A percentile compares a stretch with the other conserved stretches of the same genome.
Conservation (phyloP, 2,797 vertebrate species). For the Diplodus puntazzo region DNA sequence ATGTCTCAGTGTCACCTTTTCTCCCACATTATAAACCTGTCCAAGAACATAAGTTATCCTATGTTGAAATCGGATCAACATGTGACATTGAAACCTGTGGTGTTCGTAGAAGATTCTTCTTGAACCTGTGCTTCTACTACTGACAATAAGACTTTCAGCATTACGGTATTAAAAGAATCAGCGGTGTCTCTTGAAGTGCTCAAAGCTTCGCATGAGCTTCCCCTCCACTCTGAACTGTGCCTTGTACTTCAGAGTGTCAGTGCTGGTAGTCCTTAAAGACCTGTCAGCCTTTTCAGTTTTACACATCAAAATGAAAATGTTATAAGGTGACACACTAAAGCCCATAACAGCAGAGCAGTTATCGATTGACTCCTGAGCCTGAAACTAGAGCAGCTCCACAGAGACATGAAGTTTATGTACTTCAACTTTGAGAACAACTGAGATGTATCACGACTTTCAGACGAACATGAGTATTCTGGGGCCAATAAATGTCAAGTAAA, state of each 20-base stretch:
- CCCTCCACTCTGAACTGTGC: background rate
- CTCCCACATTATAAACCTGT: background rate
- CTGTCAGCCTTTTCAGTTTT: background rate
- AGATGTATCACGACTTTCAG: constrained; percentile 3
- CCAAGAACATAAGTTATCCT: background rate
- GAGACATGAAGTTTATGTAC: constrained; percentile 16
- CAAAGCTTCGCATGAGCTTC: background rate
- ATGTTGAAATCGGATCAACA: background rate
- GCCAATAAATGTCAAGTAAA: background rate
- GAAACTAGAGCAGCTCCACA: constrained; percentile 26
- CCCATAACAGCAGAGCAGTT: background rate
- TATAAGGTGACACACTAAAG: background rate
- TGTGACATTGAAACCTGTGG: background rate
- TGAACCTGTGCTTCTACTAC: background rate
- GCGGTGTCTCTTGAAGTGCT: background rate
- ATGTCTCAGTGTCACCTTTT: background rate
- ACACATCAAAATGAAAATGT: constrained; percentile 4
- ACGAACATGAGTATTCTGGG: background rate
- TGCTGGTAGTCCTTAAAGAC: background rate
- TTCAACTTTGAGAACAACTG: background rate
- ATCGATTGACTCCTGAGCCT: constrained; percentile 1
- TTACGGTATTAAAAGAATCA: background rate
- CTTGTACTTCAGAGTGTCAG: background rate
- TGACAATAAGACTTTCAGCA: background rate
- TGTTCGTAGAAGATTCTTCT: background rate